phyloP scores from a whole-genome alignment of 2,797 vertebrate species.

The Leucoraja ocellata region DNA sequence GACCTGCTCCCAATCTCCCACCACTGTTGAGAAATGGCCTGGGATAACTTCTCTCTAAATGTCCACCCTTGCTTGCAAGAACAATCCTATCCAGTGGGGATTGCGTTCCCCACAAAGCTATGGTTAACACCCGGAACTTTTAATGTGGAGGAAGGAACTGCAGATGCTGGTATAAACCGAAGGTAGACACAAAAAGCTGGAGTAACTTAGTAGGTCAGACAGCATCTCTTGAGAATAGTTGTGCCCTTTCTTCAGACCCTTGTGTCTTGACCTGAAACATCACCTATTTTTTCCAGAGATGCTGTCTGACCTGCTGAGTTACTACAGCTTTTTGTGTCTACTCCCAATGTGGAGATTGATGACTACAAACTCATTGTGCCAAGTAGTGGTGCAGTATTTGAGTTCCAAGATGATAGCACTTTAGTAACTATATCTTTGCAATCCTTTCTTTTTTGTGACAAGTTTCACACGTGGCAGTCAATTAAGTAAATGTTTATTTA shows the following conservation, averaged over 20 bases:
- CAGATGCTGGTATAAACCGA: no score
- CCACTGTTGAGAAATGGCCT: not conserved
- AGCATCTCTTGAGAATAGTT: no score
- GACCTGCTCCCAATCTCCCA: not conserved
- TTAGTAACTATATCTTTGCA: not conserved
- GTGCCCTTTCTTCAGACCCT: no score
- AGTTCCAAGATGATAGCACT: not conserved
- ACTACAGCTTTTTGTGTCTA: no score
- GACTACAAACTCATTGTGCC: not conserved
- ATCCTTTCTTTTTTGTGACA: not conserved
- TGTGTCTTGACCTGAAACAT: no score
- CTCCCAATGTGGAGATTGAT: not conserved
- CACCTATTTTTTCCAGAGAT: no score
- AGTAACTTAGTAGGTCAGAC: no score
- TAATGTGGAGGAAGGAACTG: not conserved
- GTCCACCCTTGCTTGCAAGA: not conserved
- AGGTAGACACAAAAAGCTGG: no score
- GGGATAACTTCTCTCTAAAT: not conserved
- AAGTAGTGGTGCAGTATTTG: not conserved
- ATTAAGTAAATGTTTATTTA: not conserved
- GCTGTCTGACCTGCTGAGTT: no score
- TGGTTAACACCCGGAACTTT: not conserved
- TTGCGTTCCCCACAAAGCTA: not conserved
- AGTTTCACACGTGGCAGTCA: not conserved
- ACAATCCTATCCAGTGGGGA: not conserved